Evolutionary conservation across 2,113 vertebrate genomes (phyloP).

Genomic region (Labeo catla): DNA sequence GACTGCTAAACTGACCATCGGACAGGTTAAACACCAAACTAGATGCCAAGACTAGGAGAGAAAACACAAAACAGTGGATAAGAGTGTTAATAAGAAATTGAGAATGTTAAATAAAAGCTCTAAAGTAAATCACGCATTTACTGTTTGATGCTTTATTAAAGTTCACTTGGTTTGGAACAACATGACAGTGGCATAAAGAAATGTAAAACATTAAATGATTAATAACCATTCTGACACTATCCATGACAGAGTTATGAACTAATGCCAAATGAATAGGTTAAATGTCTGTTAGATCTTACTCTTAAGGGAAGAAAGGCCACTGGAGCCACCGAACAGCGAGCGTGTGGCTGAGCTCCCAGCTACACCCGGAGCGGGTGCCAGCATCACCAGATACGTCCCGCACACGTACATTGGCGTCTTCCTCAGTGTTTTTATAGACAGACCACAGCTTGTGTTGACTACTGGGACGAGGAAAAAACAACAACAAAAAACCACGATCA

Average conservation of each 20-base stretch:
- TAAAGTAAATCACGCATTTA: not conserved
- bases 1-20: slow-evolving; percentile 94
- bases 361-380: slow-evolving; percentile 93
- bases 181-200: not conserved
- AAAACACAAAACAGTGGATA: not conserved
- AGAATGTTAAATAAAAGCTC: not conserved
- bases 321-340: slow-evolving; percentile 93
- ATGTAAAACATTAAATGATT: not conserved
- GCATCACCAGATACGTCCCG: slow-evolving; percentile 93
- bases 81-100: not conserved
- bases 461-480: slow-evolving; percentile 62
- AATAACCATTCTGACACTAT: not conserved
- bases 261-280: not conserved
- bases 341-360: slow-evolving; percentile 97
- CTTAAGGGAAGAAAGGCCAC: slow-evolving; percentile 94
- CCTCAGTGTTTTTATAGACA: slow-evolving; percentile 91
- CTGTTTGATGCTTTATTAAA: not conserved
- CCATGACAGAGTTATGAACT: not conserved
- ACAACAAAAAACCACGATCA: not conserved
- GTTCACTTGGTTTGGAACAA: not conserved
- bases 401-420: slow-evolving; percentile 96
- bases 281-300: slow-evolving; percentile 74
- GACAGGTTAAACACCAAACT: slow-evolving; percentile 93
- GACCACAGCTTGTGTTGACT: slow-evolving; percentile 96
- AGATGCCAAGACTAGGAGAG: slow-evolving; percentile 86